Percentiles rank a stretch among this genome's conserved stretches.
Conservation (phyloP, 2,797 vertebrate species). For the Neosalanx taihuensis region DNA sequence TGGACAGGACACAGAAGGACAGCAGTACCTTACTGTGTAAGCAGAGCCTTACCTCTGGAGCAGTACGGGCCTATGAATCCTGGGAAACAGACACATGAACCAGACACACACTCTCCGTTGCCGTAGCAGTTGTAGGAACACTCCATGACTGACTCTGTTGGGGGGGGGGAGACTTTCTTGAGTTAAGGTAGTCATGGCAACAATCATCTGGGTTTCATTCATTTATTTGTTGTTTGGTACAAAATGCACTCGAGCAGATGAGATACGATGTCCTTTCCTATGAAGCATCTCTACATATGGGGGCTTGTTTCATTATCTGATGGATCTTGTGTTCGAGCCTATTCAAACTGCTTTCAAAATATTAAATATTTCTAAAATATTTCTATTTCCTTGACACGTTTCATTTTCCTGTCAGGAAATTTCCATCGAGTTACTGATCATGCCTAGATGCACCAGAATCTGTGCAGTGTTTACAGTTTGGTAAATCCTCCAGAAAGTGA, state of each 20-base stretch:
- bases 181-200: conserved; percentile 31
- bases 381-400: conserved; percentile 57
- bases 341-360: conserved; percentile 63
- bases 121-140: conserved; percentile 97
- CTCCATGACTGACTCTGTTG: conserved; percentile 92
- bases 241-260: neutral
- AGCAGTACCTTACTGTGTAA: neutral
- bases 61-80: conserved; percentile 97
- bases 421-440: conserved; percentile 67
- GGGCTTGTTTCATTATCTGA: neutral
- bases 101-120: conserved; percentile 95
- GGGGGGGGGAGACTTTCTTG: no score
- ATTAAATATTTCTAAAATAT: conserved; percentile 52
- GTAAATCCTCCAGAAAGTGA: conserved; percentile 65
- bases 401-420: conserved; percentile 30
- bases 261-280: neutral
- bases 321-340: conserved; percentile 7
- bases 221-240: neutral
- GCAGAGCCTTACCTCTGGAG: conserved; percentile 83
- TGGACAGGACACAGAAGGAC: neutral
- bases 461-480: conserved; percentile 63
- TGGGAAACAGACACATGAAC: conserved; percentile 96
- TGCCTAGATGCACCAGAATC: conserved; percentile 61
- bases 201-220: neutral
- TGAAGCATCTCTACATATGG: neutral